These are phyloP conservation scores for Sylvia borin DNA, from an alignment of 2,797 vertebrate species.

Conservation along the genomic window DNA sequence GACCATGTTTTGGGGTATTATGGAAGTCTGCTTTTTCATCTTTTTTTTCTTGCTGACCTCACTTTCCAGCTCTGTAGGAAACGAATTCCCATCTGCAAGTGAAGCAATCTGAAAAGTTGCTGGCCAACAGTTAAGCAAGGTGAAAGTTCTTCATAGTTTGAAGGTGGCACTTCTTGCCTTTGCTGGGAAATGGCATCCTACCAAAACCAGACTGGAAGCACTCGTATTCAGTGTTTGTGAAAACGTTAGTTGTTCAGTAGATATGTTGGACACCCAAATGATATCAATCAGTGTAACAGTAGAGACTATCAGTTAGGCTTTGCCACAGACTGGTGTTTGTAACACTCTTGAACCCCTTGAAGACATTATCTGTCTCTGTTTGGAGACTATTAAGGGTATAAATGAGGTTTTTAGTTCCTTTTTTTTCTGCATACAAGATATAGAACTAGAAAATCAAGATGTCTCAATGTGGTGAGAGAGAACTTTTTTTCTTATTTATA, in stretches of 20 bases:
- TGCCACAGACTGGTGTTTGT: rapidly evolving
- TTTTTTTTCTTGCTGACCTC: not conserved
- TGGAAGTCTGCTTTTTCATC: not conserved
- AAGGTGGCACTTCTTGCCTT: not conserved
- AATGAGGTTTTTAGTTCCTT: not conserved
- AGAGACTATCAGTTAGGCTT: not conserved
- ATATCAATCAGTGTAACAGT: not conserved
- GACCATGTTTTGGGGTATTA: not conserved
- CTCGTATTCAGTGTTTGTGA: not conserved
- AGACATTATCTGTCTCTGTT: not conserved
- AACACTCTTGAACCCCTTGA: not conserved
- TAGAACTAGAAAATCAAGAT: not conserved
- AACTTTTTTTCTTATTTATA: not conserved
- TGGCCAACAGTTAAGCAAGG: not conserved
- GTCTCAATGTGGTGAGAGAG: rapidly evolving
- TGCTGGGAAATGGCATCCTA: not conserved
- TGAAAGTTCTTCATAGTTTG: not conserved
- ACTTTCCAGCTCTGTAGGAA: not conserved
- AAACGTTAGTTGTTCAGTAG: not conserved
- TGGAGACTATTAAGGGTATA: not conserved
- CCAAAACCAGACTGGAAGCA: not conserved
- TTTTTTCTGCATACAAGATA: not conserved
- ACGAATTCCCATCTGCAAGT: not conserved
- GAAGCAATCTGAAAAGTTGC: not conserved
- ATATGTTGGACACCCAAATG: too few relatives aligned